Conservation (phyloP, 92 coral and sea anemone genomes). For the Porites divaricata region DNA sequence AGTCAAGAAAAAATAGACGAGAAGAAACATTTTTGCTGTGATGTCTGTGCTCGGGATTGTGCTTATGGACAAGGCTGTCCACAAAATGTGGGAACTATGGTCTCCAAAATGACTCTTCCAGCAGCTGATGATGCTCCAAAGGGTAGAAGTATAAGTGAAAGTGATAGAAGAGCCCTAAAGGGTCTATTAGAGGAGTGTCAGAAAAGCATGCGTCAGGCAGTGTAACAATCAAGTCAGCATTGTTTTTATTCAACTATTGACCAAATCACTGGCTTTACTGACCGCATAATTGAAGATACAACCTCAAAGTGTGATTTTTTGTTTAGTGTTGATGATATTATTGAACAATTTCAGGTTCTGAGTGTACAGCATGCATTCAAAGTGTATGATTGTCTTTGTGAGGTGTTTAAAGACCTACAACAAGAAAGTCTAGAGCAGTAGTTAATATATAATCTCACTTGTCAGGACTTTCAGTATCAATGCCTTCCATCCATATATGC, state of each 20-base stretch:
- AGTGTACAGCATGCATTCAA: conserved; percentile 26
- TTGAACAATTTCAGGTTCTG: background rate
- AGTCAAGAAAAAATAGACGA: background rate
- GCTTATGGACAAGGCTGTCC: conserved; percentile 21
- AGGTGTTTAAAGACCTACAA: conserved; percentile 37
- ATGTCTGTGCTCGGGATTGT: conserved; percentile 7
- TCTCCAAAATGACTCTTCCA: background rate
- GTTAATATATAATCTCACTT: too few species aligned
- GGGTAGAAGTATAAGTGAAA: background rate
- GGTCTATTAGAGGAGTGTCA: background rate
- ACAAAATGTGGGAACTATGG: background rate
- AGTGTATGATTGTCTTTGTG: conserved; percentile 29
- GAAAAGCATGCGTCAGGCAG: too few species aligned
- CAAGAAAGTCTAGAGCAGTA: too few species aligned
- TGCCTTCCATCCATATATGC: too few species aligned
- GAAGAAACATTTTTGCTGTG: conserved; percentile 4
- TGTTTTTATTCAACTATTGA: too few species aligned
- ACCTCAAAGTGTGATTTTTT: conserved; percentile 6
- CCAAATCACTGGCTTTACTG: background rate
- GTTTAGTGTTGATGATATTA: conserved; percentile 7
- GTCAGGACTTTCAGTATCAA: too few species aligned
- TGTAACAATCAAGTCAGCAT: too few species aligned
- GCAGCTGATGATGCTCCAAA: background rate
- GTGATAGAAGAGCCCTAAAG: background rate
- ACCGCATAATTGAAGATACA: conserved; percentile 1